Conservation (phyloP, 2,797 vertebrate genomes). For the Vespertilio murinus region DNA sequence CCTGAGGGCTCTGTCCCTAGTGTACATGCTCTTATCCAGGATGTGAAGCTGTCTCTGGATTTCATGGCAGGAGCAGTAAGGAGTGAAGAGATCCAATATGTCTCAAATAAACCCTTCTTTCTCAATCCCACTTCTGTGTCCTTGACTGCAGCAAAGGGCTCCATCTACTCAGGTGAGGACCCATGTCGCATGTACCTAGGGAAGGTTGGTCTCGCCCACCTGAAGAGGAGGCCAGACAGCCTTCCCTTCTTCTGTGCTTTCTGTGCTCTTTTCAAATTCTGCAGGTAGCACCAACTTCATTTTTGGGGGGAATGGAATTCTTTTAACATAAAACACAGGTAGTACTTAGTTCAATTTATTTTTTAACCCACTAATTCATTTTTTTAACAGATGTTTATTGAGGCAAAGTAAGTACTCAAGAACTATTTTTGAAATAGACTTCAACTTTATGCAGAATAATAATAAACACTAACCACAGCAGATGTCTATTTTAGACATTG, state of each 20-base stretch:
- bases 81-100: too few relatives aligned
- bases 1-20: too few relatives aligned
- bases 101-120: too few relatives aligned
- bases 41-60: too few relatives aligned
- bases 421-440: constrained; percentile 39
- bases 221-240: background rate
- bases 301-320: background rate
- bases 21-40: too few relatives aligned
- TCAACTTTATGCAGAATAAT: background rate
- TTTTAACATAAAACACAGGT: background rate
- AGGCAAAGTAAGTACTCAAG: background rate
- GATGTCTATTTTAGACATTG: background rate
- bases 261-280: background rate
- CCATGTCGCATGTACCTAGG: background rate
- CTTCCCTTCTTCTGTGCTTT: background rate
- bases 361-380: background rate
- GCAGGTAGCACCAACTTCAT: background rate
- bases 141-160: too few relatives aligned
- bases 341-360: background rate
- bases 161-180: too few relatives aligned
- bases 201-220: background rate
- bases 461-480: background rate
- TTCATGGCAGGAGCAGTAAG: too few relatives aligned
- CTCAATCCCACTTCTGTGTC: too few relatives aligned
- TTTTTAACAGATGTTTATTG: background rate